Percentiles rank a stretch among this genome's conserved stretches.
Evolutionary conservation across 2,113 vertebrate genomes (phyloP).

Genomic region (Isurus oxyrinchus): DNA sequence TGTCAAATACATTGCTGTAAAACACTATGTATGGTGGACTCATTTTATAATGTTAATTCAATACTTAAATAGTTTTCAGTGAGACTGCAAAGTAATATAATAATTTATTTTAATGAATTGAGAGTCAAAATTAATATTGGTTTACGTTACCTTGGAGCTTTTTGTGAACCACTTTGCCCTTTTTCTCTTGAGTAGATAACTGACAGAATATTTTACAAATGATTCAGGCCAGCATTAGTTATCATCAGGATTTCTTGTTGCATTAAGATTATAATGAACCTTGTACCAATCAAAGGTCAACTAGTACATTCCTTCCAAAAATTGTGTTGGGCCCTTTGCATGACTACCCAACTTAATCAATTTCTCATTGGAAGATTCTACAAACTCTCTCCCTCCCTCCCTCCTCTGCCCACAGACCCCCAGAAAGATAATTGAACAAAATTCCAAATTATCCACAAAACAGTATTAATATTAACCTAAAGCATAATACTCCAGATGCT

Average conservation of each 20-base stretch:
- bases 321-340: neutral
- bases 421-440: neutral
- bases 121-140: neutral
- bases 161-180: neutral
- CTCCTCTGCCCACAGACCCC: no score
- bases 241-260: neutral
- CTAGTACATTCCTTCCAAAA: neutral
- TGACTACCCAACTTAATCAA: neutral
- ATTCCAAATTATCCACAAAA: neutral
- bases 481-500: no score
- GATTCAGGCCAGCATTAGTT: neutral
- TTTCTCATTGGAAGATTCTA: neutral
- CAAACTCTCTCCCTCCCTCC: neutral
- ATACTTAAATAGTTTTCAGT: neutral
- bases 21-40: neutral
- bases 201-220: neutral
- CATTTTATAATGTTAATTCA: neutral
- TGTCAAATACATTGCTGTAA: neutral
- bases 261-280: neutral
- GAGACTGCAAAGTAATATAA: neutral
- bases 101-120: neutral
- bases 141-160: neutral
- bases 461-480: no score
- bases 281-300: neutral
- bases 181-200: neutral